phyloP scores from a whole-genome alignment of 2,113 vertebrate genomes.

The Microtus oregoni region DNA sequence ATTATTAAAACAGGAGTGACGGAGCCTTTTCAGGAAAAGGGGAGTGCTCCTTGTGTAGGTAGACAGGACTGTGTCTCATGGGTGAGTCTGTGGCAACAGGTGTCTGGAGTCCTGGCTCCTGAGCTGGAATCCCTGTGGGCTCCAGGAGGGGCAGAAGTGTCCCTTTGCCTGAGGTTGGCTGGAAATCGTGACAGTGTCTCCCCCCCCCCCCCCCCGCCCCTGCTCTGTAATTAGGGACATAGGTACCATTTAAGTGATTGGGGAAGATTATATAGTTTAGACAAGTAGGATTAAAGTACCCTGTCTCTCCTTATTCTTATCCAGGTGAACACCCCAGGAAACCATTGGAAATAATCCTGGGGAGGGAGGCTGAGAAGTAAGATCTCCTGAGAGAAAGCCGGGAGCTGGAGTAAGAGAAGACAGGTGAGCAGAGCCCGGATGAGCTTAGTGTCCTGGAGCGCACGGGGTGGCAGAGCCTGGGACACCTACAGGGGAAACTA shows the following conservation, averaged over 20 bases:
- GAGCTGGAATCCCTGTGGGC: slow-evolving; percentile 13
- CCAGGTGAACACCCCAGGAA: slow-evolving; percentile 82
- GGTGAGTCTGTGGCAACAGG: slow-evolving; percentile 53
- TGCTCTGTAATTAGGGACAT: slow-evolving; percentile 83
- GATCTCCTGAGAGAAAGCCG: neutral
- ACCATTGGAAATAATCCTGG: slow-evolving; percentile 83
- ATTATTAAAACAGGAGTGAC: neutral
- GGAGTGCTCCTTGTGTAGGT: neutral
- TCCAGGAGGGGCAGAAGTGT: slow-evolving; percentile 45
- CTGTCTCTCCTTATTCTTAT: slow-evolving; percentile 81
- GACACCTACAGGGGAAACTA: neutral
- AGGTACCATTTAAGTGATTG: slow-evolving; percentile 86
- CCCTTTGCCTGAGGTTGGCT: slow-evolving; percentile 57
- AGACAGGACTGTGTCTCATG: neutral
- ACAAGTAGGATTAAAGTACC: slow-evolving; percentile 85
- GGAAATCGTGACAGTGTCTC: slow-evolving; percentile 34
- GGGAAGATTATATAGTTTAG: slow-evolving; percentile 87
- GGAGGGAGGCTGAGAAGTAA: slow-evolving; percentile 67
- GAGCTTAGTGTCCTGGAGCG: neutral
- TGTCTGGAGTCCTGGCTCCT: slow-evolving; percentile 61
- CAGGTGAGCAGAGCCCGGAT: neutral
- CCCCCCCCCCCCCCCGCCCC: neutral
- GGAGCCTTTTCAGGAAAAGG: neutral
- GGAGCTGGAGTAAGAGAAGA: too few relatives aligned
- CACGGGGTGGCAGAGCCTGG: neutral